These are phyloP conservation scores for Chrysogorgia sp. DNA, from an alignment of 92 coral and sea anemone genomes.

Conservation along the genomic window DNA sequence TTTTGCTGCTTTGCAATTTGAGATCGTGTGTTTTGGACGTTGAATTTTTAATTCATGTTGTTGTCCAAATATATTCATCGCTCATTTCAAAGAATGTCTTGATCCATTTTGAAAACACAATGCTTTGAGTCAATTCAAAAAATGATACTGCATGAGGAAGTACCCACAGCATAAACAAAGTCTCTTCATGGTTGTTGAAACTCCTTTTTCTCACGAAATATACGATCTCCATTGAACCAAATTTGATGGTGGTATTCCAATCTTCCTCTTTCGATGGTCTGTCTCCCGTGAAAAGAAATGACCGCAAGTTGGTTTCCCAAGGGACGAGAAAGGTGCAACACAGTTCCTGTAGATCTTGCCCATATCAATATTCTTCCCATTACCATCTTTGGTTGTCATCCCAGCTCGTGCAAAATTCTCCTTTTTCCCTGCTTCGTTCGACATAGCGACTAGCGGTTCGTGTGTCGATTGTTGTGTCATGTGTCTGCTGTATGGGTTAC, in stretches of 20 bases:
- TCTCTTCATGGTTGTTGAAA: too few species aligned
- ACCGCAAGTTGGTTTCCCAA: constrained; percentile 91
- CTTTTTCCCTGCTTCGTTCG: not conserved
- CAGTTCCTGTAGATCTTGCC: constrained; percentile 56
- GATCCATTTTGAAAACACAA: too few species aligned
- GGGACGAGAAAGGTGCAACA: constrained; percentile 90
- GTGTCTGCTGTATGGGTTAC: constrained; percentile 31
- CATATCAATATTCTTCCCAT: constrained; percentile 51
- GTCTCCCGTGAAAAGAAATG: constrained; percentile 87
- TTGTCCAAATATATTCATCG: too few species aligned
- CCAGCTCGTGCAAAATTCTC: constrained; percentile 25
- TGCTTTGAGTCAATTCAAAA: too few species aligned
- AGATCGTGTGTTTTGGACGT: too few species aligned
- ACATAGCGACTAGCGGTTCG: constrained; percentile 3
- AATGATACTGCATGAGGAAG: too few species aligned
- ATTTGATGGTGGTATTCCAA: constrained; percentile 97
- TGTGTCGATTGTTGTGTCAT: constrained; percentile 25
- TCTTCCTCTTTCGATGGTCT: constrained; percentile 83
- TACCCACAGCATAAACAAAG: too few species aligned
- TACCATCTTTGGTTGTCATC: constrained; percentile 56
- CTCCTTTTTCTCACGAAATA: constrained; percentile 40
- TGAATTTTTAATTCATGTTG: too few species aligned
- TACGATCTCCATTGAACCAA: constrained; percentile 91
- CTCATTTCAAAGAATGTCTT: too few species aligned
- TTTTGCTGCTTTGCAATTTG: too few species aligned